phyloP scores from a whole-genome alignment of 2,113 vertebrate genomes.

The Pyxicephalus adspersus region DNA sequence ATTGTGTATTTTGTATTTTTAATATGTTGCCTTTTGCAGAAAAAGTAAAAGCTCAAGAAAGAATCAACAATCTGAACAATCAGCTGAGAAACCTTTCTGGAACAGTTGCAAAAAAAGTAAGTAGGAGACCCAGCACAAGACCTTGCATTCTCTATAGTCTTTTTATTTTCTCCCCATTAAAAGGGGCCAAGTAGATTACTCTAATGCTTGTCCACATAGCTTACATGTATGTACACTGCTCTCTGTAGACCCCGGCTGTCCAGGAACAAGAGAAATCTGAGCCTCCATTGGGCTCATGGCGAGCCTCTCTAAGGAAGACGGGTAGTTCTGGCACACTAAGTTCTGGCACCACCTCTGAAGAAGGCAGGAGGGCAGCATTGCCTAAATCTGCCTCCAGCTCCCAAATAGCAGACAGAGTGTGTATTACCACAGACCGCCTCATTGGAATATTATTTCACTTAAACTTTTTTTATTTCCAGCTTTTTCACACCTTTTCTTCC shows the following conservation, averaged over 20 bases:
- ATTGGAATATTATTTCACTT: background rate
- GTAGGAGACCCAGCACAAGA: background rate
- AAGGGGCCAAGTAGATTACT: background rate
- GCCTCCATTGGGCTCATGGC: slow-evolving; percentile 54
- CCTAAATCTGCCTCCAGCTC: slow-evolving; percentile 68
- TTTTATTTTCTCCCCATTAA: background rate
- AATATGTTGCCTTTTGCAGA: slow-evolving; percentile 63
- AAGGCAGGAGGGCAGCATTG: slow-evolving; percentile 43
- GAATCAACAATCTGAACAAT: slow-evolving; percentile 85
- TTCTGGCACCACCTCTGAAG: slow-evolving; percentile 29
- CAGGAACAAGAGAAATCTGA: slow-evolving; percentile 46
- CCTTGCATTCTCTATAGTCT: background rate
- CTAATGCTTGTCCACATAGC: background rate
- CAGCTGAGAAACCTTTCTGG: slow-evolving; percentile 71
- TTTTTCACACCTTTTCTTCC: background rate
- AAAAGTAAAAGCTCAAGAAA: slow-evolving; percentile 80
- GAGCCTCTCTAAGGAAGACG: slow-evolving; percentile 67
- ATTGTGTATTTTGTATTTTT: too few relatives aligned
- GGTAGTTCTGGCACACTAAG: slow-evolving; percentile 65
- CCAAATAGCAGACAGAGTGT: slow-evolving; percentile 53
- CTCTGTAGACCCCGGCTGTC: slow-evolving; percentile 5
- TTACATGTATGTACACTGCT: slow-evolving; percentile 10
- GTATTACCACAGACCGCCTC: background rate
- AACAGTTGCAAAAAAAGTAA: slow-evolving; percentile 40
- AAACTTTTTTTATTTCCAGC: slow-evolving; percentile 21